Evolutionary conservation across 2,888 invertebrate genomes (phyloP).

Genomic region (Dicyrtomina minuta): DNA sequence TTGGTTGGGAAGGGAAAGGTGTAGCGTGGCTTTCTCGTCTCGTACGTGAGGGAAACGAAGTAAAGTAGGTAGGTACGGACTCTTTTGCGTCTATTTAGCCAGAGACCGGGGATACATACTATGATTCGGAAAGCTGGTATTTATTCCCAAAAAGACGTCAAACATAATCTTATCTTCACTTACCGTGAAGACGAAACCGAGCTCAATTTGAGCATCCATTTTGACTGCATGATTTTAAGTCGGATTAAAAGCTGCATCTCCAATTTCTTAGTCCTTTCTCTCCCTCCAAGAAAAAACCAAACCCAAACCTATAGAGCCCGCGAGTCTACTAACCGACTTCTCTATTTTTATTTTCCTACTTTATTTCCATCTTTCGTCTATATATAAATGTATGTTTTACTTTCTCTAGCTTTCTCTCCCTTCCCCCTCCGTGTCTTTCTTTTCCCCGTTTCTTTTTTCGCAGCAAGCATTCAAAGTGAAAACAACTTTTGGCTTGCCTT

Average conservation of each 20-base stretch:
- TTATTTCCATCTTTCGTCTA: neutral
- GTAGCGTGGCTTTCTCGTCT: too few species aligned
- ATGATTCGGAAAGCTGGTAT: neutral
- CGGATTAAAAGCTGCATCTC: constrained; percentile 7
- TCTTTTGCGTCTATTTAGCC: too few species aligned
- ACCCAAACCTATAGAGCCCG: too few species aligned
- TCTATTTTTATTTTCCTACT: too few species aligned
- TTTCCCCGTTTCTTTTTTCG: neutral
- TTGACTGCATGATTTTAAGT: constrained; percentile 19
- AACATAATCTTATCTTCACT: constrained; percentile 28
- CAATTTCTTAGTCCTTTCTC: constrained; percentile 1
- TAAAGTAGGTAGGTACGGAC: too few species aligned
- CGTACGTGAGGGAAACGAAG: too few species aligned
- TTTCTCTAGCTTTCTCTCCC: too few species aligned
- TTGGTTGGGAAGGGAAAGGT: too few species aligned
- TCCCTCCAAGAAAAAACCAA: neutral
- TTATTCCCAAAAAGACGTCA: constrained; percentile 20
- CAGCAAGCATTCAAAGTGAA: neutral
- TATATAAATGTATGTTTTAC: too few species aligned
- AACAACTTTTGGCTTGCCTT: neutral
- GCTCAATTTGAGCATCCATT: constrained; percentile 17
- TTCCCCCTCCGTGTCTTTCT: neutral
- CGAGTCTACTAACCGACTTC: too few species aligned
- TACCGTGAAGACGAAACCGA: constrained; percentile 24
- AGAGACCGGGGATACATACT: too few species aligned